Evolutionary conservation across 1,140 invertebrate species (phyloP).

Genomic region (Drosophila ananassae): DNA sequence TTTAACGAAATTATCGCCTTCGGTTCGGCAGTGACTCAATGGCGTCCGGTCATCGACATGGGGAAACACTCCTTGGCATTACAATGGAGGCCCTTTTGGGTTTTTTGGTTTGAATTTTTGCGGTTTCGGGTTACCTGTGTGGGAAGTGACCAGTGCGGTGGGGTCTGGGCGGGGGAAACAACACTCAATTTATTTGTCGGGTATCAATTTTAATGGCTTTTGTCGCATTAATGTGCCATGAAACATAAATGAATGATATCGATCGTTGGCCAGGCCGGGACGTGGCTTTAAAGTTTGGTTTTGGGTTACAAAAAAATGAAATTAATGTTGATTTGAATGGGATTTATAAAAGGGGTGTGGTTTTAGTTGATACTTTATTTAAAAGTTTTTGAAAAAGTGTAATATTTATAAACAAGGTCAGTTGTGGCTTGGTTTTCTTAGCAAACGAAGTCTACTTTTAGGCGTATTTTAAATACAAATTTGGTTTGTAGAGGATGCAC

Average conservation of each 20-base stretch:
- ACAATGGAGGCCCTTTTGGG: slow-evolving; percentile 6
- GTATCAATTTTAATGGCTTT: slow-evolving; percentile 63
- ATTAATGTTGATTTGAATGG: background rate
- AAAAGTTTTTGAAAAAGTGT: background rate
- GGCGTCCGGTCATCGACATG: slow-evolving; percentile 36
- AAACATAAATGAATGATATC: slow-evolving; percentile 62
- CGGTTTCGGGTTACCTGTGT: slow-evolving; percentile 37
- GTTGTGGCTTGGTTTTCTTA: background rate
- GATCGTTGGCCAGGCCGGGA: background rate
- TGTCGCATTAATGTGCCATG: slow-evolving; percentile 59
- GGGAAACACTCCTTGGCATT: slow-evolving; percentile 14
- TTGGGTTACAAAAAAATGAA: background rate
- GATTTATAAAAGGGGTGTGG: background rate
- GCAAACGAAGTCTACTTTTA: background rate
- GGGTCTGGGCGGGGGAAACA: background rate
- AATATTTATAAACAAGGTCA: background rate
- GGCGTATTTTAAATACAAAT: background rate
- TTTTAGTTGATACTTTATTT: background rate
- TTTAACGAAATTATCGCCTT: slow-evolving; percentile 29
- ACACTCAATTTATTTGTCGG: slow-evolving; percentile 40
- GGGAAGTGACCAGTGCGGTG: background rate
- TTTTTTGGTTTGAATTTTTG: slow-evolving; percentile 25
- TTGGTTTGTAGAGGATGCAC: background rate
- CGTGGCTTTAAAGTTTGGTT: background rate
- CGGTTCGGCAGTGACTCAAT: slow-evolving; percentile 29